A percentile compares a stretch with the other conserved stretches of the same genome.
phyloP scores from a whole-genome alignment of 2,797 vertebrate species.

The Mus minutoides region DNA sequence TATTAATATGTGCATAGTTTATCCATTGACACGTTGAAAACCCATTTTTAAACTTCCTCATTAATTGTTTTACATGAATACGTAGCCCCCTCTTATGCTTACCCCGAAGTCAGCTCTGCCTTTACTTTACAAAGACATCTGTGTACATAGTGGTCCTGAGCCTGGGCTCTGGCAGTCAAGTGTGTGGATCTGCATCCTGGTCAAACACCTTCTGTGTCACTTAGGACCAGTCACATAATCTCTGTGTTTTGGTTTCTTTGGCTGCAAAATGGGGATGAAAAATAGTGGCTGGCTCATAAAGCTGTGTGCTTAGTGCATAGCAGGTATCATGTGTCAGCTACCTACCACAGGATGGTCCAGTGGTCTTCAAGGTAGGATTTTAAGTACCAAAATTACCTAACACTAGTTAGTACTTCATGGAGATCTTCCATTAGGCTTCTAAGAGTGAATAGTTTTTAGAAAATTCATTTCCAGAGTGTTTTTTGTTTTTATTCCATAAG shows the following conservation, averaged over 20 bases:
- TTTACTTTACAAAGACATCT: neutral
- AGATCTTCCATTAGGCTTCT: neutral
- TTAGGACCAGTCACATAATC: neutral
- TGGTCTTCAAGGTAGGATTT: neutral
- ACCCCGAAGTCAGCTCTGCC: neutral
- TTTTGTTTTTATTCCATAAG: neutral
- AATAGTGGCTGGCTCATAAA: neutral
- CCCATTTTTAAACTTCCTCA: conserved; percentile 50
- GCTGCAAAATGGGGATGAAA: neutral
- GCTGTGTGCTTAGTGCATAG: neutral
- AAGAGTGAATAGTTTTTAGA: neutral
- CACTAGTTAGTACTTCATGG: neutral
- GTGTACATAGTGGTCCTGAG: neutral
- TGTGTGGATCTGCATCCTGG: conserved; percentile 8
- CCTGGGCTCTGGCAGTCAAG: neutral
- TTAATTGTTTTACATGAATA: conserved; percentile 16
- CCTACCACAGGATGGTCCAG: neutral
- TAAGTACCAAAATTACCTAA: neutral
- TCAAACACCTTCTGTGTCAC: neutral
- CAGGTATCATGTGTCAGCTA: neutral
- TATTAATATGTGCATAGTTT: conserved; percentile 38
- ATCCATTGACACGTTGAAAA: conserved; percentile 41
- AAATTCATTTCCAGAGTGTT: neutral
- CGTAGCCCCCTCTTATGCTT: neutral
- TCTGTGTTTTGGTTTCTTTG: conserved; percentile 4